Evolutionary conservation across 2,888 invertebrate species (phyloP).

Genomic region (Phlogophora meticulosa): DNA sequence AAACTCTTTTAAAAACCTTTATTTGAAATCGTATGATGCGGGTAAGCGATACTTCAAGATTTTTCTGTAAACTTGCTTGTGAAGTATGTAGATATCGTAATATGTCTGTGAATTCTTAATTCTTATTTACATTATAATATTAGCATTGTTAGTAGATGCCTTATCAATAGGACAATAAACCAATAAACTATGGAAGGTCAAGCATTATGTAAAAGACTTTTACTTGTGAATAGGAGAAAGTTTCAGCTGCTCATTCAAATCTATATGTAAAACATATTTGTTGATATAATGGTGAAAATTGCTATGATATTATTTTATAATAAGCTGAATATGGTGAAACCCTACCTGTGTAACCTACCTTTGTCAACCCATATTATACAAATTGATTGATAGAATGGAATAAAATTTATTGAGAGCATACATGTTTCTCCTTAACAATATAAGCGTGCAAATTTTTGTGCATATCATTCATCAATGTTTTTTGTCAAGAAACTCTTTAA

Average conservation of each 20-base stretch:
- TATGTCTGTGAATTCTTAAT: neutral
- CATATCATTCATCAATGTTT: too few species aligned
- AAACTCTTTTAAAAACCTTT: constrained; percentile 5
- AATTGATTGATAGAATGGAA: too few species aligned
- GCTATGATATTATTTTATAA: too few species aligned
- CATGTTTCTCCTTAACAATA: too few species aligned
- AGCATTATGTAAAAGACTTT: neutral
- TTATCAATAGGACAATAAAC: constrained; percentile 19
- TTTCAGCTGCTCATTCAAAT: neutral
- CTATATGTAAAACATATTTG: neutral
- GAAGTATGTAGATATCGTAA: constrained; percentile 26
- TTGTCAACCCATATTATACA: too few species aligned
- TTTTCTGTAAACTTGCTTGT: constrained; percentile 1
- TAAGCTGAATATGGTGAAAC: too few species aligned
- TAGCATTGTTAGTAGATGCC: neutral
- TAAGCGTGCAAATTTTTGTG: too few species aligned
- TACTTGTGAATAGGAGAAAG: neutral
- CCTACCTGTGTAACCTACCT: too few species aligned
- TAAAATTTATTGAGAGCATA: too few species aligned
- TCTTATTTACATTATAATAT: constrained; percentile 11
- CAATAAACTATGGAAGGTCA: constrained; percentile 10
- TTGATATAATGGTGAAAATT: too few species aligned
- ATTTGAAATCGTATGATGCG: constrained; percentile 63
- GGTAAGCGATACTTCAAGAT: constrained; percentile 61
- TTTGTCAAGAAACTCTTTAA: too few species aligned